These are phyloP conservation scores for Channa argus DNA, from an alignment of 2,113 vertebrate species.

Conservation along the genomic window DNA sequence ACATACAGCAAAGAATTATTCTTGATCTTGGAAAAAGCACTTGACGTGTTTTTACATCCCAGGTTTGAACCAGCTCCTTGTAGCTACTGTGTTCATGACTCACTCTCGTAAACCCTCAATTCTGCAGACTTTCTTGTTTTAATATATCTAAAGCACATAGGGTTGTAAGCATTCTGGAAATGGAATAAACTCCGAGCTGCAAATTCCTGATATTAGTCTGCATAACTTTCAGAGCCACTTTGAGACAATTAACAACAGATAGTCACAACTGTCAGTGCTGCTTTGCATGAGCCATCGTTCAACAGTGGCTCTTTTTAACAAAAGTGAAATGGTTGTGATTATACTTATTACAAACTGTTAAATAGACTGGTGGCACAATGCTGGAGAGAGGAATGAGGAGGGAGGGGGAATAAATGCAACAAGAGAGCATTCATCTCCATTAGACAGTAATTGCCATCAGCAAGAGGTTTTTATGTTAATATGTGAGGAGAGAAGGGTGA, in stretches of 20 bases:
- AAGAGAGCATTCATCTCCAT: slow-evolving; percentile 66
- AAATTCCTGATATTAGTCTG: slow-evolving; percentile 26
- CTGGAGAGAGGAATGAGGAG: slow-evolving; percentile 8
- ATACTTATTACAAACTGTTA: slow-evolving; percentile 41
- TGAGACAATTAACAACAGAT: slow-evolving; percentile 15
- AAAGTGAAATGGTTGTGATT: slow-evolving; percentile 40
- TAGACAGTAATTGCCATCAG: slow-evolving; percentile 67
- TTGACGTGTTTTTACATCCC: no score
- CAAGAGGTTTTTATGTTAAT: slow-evolving; percentile 58
- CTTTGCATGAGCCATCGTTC: slow-evolving; percentile 2
- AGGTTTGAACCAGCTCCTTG: not conserved
- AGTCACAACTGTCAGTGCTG: slow-evolving; percentile 15
- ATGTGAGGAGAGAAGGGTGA: slow-evolving; percentile 31
- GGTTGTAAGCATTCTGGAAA: not conserved
- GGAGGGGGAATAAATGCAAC: slow-evolving; percentile 39
- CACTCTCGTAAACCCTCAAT: not conserved
- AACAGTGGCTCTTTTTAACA: slow-evolving; percentile 9
- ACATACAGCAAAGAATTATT: no score
- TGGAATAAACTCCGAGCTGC: not conserved
- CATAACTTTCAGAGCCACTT: slow-evolving; percentile 8
- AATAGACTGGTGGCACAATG: slow-evolving; percentile 20
- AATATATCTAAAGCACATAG: slow-evolving; percentile 17
- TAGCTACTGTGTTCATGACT: slow-evolving; percentile 6
- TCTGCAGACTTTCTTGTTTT: slow-evolving; percentile 22
- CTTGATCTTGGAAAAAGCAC: no score